Evolutionary conservation across 2,888 invertebrate species (phyloP).

Genomic region (Hyalella azteca): DNA sequence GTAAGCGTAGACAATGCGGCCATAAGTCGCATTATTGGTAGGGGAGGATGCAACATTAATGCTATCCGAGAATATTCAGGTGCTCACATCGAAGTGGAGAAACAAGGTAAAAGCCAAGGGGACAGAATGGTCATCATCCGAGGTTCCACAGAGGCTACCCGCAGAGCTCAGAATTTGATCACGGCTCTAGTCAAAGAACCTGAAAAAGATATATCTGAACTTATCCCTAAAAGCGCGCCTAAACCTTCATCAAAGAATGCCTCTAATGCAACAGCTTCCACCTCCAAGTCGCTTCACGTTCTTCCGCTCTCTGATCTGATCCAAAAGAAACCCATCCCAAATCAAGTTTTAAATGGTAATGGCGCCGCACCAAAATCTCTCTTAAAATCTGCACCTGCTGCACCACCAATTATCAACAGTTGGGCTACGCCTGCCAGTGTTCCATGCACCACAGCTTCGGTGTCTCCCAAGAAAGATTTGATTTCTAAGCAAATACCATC

Average conservation of each 20-base stretch:
- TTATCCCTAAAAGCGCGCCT: constrained; percentile 73
- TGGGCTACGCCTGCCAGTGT: constrained; percentile 1
- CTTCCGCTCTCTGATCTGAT: constrained; percentile 5
- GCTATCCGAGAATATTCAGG: constrained; percentile 95
- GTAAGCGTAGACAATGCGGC: constrained; percentile 93
- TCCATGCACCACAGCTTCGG: not conserved
- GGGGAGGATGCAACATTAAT: constrained; percentile 97
- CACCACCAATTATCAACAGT: not conserved
- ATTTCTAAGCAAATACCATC: constrained; percentile 50
- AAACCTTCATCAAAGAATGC: constrained; percentile 45
- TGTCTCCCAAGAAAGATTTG: constrained; percentile 49
- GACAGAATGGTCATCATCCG: constrained; percentile 95
- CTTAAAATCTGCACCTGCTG: constrained; percentile 22
- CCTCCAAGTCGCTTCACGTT: not conserved
- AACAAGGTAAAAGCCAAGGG: constrained; percentile 91
- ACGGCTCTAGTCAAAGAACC: constrained; percentile 92
- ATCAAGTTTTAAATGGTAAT: no score
- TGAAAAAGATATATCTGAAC: constrained; percentile 85
- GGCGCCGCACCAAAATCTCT: constrained; percentile 33
- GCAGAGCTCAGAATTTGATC: constrained; percentile 90
- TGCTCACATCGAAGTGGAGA: constrained; percentile 98
- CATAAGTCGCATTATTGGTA: constrained; percentile 95
- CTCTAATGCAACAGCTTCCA: not conserved
- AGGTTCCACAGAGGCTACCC: constrained; percentile 88
- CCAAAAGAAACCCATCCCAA: constrained; percentile 13